Conservation (phyloP, 2,888 invertebrate species). For the Drosophila prostipennis region DNA sequence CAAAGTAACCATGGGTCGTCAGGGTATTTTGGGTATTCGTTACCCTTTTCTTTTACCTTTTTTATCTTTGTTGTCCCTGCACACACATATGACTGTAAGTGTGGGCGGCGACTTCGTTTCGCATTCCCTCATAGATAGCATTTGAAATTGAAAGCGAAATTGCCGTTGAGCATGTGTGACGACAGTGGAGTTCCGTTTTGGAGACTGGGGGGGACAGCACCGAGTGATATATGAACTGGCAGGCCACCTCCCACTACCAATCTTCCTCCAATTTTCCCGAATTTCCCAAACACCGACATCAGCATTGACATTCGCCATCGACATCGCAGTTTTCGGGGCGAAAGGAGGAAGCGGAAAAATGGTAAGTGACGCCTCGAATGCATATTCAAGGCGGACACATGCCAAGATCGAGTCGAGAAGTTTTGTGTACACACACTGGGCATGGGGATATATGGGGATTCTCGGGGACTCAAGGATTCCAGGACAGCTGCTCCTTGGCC, state of each 20-base stretch:
- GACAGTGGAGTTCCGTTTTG: slow-evolving; percentile 44
- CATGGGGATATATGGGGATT: not conserved
- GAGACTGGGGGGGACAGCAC: slow-evolving; percentile 13
- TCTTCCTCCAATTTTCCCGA: slow-evolving; percentile 12
- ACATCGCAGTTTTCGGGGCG: no score
- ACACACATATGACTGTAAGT: slow-evolving; percentile 19
- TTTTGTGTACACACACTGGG: slow-evolving; percentile 29
- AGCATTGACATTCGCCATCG: slow-evolving; percentile 43
- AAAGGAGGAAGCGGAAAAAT: slow-evolving; percentile 25
- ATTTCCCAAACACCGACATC: slow-evolving; percentile 39
- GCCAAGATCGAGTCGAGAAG: slow-evolving; percentile 42
- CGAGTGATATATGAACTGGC: slow-evolving; percentile 79
- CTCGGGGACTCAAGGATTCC: slow-evolving; percentile 10
- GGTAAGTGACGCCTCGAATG: slow-evolving; percentile 61
- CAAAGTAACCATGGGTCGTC: not conserved
- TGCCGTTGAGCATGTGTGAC: slow-evolving; percentile 78
- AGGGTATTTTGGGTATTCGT: slow-evolving; percentile 24
- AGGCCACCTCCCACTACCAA: slow-evolving; percentile 22
- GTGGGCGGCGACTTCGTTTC: slow-evolving; percentile 39
- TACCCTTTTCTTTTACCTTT: slow-evolving; percentile 32
- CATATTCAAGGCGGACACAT: slow-evolving; percentile 48
- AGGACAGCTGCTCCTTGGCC: slow-evolving; percentile 45
- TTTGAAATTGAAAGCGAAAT: slow-evolving; percentile 82
- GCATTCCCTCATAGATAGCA: slow-evolving; percentile 74
- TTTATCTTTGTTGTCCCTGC: slow-evolving; percentile 29